phyloP scores from a whole-genome alignment of 2,797 vertebrate genomes.

The Craterocephalus amniculus region DNA sequence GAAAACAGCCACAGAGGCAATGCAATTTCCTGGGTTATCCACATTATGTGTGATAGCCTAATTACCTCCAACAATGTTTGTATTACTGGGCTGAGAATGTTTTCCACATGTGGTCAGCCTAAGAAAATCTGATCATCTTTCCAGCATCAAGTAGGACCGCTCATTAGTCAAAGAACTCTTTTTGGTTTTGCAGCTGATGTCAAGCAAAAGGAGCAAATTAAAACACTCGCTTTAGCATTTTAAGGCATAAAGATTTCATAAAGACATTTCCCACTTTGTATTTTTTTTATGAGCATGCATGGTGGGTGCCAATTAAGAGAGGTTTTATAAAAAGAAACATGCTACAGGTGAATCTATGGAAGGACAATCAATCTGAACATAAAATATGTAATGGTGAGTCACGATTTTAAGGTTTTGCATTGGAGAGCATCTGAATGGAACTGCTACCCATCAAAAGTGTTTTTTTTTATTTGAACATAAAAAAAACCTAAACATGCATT shows the following conservation, averaged over 20 bases:
- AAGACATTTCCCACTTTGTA: neutral
- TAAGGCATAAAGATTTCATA: neutral
- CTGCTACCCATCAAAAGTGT: too few relatives aligned
- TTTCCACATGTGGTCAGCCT: conserved; percentile 49
- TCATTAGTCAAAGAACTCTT: neutral
- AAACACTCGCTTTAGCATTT: neutral
- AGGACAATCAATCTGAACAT: too few relatives aligned
- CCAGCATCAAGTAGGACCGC: conserved; percentile 10
- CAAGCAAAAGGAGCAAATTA: neutral
- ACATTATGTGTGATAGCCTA: conserved; percentile 30
- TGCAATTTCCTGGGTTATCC: conserved; percentile 45
- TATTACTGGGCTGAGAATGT: conserved; percentile 37
- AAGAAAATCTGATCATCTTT: conserved; percentile 33
- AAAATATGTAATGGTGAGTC: too few relatives aligned
- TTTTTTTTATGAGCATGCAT: neutral
- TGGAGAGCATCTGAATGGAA: too few relatives aligned
- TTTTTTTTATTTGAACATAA: too few relatives aligned
- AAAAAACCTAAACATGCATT: too few relatives aligned
- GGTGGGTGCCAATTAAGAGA: neutral
- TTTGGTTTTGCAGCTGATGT: neutral
- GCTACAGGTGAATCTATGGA: too few relatives aligned
- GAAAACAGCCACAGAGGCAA: conserved; percentile 13
- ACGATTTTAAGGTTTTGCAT: too few relatives aligned
- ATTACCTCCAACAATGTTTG: conserved; percentile 43
- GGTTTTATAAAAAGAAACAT: neutral